A percentile compares a stretch with the other conserved stretches of the same genome.
Evolutionary conservation across 2,797 vertebrate genomes (phyloP).

Genomic region (Silurus lanzhouensis): DNA sequence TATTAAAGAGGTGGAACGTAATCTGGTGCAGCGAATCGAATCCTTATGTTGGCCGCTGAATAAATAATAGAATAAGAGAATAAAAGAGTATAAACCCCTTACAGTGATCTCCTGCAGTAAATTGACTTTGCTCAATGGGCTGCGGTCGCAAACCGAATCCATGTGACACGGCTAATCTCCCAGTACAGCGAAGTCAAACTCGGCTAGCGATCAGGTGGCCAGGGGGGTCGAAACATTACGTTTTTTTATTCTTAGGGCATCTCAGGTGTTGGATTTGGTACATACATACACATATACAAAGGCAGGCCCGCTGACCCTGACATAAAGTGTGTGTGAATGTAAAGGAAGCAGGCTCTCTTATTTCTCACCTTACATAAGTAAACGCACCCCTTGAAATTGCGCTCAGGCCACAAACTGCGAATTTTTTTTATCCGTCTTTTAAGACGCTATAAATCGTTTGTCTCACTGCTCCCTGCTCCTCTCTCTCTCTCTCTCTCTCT

Average conservation of each 20-base stretch:
- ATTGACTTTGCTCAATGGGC: constrained; percentile 39
- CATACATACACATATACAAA: neutral
- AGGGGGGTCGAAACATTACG: constrained; percentile 58
- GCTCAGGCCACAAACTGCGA: constrained; percentile 42
- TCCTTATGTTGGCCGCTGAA: constrained; percentile 10
- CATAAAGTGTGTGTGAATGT: constrained; percentile 9
- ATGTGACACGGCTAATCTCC: constrained; percentile 64
- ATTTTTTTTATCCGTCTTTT: constrained; percentile 66
- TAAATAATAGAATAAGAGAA: neutral
- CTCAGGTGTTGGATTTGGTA: constrained; percentile 20
- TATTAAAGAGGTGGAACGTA: constrained; percentile 23
- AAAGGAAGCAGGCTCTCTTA: neutral
- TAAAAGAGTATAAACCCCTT: constrained; percentile 34
- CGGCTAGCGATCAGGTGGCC: constrained; percentile 54
- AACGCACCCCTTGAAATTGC: constrained; percentile 16
- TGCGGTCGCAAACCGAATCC: constrained; percentile 52
- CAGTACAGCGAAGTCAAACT: constrained; percentile 60
- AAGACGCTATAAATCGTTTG: constrained; percentile 67
- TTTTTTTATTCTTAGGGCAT: constrained; percentile 22
- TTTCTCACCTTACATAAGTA: constrained; percentile 39
- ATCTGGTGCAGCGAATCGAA: neutral
- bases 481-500: neutral
- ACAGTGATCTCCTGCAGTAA: constrained; percentile 32
- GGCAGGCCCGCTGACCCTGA: neutral
- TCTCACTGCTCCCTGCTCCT: too few species aligned